These are phyloP conservation scores for Actinostola sp. DNA, from an alignment of 92 coral and sea anemone species.

Conservation along the genomic window DNA sequence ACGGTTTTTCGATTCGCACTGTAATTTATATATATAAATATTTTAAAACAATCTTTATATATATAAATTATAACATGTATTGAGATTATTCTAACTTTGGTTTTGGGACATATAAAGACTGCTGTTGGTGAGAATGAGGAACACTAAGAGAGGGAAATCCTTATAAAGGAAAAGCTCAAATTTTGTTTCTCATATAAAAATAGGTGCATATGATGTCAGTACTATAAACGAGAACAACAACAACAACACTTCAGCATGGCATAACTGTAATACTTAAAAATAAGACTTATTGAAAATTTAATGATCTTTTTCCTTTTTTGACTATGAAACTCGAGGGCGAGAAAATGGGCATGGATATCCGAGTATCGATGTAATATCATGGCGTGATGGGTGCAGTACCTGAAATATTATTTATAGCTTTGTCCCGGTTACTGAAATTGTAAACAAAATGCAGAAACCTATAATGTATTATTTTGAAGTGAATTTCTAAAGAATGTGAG, in stretches of 20 bases:
- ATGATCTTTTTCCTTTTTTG: not conserved
- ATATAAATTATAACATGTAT: too few species aligned
- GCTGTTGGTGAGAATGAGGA: too few species aligned
- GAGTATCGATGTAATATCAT: not conserved
- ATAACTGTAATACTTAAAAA: not conserved
- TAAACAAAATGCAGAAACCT: not conserved
- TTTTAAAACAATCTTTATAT: too few species aligned
- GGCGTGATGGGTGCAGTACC: not conserved
- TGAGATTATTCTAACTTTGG: too few species aligned
- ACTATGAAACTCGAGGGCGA: not conserved
- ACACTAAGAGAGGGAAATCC: too few species aligned
- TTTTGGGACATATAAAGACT: too few species aligned
- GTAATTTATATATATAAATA: too few species aligned
- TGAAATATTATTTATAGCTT: not conserved
- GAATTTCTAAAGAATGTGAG: too few species aligned
- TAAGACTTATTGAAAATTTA: not conserved
- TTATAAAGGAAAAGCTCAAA: not conserved
- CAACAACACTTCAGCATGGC: not conserved
- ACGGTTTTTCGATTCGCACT: too few species aligned
- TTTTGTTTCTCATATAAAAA: not conserved
- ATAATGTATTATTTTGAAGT: too few species aligned
- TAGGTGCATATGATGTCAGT: too few species aligned
- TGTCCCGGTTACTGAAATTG: not conserved
- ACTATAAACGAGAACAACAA: not conserved
- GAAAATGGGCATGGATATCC: not conserved